Conservation (phyloP, 1,140 invertebrate species). For the Drosophila willistoni region DNA sequence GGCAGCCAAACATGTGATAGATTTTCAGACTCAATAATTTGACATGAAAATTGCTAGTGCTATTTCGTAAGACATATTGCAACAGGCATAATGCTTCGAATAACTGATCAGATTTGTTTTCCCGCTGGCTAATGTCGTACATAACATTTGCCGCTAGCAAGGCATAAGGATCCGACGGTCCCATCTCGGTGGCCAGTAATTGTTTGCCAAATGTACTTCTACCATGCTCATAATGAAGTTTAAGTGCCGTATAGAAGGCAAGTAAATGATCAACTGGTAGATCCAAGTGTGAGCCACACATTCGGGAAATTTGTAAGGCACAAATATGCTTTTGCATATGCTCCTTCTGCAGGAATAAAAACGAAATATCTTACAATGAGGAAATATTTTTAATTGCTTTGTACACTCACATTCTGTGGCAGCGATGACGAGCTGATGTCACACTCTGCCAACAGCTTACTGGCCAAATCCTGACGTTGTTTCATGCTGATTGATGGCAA, state of each 20-base stretch:
- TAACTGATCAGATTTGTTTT: slow-evolving; percentile 86
- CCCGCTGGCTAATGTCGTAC: slow-evolving; percentile 86
- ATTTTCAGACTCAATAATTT: slow-evolving; percentile 89
- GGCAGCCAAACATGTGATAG: slow-evolving; percentile 89
- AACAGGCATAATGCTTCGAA: slow-evolving; percentile 87
- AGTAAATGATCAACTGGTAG: slow-evolving; percentile 83
- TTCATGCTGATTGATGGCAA: slow-evolving; percentile 77
- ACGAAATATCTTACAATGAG: background rate
- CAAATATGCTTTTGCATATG: slow-evolving; percentile 90
- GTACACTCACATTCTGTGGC: slow-evolving; percentile 85
- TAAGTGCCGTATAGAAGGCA: slow-evolving; percentile 84
- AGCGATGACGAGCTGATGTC: slow-evolving; percentile 86
- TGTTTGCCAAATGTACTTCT: slow-evolving; percentile 83
- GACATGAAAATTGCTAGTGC: slow-evolving; percentile 91
- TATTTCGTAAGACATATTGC: slow-evolving; percentile 88
- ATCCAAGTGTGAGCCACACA: slow-evolving; percentile 86
- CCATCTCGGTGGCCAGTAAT: slow-evolving; percentile 86
- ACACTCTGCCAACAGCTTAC: slow-evolving; percentile 83
- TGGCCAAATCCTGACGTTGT: slow-evolving; percentile 82
- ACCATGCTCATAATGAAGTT: slow-evolving; percentile 85
- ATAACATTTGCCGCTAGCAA: slow-evolving; percentile 91
- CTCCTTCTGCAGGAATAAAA: slow-evolving; percentile 83
- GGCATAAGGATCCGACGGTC: slow-evolving; percentile 90
- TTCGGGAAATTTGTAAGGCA: slow-evolving; percentile 87
- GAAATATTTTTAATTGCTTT: slow-evolving; percentile 9